Evolutionary conservation across 35 echinoderm and acorn worm species (phyloP).

Genomic region (Amphiura filiformis): DNA sequence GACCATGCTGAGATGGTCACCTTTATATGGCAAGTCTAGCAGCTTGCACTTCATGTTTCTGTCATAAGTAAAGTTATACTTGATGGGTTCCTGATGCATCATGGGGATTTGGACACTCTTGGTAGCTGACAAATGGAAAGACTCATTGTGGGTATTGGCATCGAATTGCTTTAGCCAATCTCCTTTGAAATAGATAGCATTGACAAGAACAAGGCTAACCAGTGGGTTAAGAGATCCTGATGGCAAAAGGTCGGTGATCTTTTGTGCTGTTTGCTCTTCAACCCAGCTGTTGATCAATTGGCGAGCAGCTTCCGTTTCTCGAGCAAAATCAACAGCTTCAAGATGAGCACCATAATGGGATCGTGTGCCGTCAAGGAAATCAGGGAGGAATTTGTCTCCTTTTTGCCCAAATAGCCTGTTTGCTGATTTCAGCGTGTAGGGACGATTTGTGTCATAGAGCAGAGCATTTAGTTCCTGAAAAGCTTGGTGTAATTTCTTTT

Average conservation of each 20-base stretch:
- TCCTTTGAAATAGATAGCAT: conserved; percentile 90
- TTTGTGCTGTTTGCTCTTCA: conserved; percentile 53
- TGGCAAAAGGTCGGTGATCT: conserved; percentile 51
- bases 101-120: conserved; percentile 25
- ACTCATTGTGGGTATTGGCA: background rate
- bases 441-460: conserved; percentile 24
- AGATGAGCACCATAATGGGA: conserved; percentile 51
- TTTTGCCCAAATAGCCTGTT: conserved; percentile 74
- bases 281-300: conserved; percentile 70
- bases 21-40: conserved; percentile 62
- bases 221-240: conserved; percentile 46
- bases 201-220: conserved; percentile 61
- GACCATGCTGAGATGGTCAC: conserved; percentile 62
- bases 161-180: conserved; percentile 48
- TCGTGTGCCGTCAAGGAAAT: conserved; percentile 40
- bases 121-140: conserved; percentile 26
- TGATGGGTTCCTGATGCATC: conserved; percentile 47
- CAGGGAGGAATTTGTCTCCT: conserved; percentile 29
- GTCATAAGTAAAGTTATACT: conserved; percentile 26
- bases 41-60: conserved; percentile 44
- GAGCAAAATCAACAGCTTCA: conserved; percentile 53
- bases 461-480: conserved; percentile 59
- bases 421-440: conserved; percentile 56
- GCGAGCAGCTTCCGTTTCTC: conserved; percentile 19
- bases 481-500: conserved; percentile 29